Percentiles rank a stretch among this genome's conserved stretches.
Conservation (phyloP, 2,113 vertebrate genomes). For the Porphyrio hochstetteri region DNA sequence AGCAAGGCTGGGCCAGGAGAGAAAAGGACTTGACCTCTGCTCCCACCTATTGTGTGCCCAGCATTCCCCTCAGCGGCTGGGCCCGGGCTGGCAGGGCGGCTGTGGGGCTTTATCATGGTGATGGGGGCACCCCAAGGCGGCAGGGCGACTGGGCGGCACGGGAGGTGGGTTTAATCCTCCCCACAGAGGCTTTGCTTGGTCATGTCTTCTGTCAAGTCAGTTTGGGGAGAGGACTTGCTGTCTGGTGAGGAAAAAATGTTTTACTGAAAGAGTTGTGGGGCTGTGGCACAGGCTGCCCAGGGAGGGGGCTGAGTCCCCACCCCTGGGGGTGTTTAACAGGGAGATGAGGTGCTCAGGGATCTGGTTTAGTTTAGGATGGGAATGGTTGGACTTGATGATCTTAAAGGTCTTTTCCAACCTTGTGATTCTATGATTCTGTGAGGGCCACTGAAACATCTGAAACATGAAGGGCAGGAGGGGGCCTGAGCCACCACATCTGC, state of each 20-base stretch:
- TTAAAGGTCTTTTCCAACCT: too few relatives aligned
- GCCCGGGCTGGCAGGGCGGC: not conserved
- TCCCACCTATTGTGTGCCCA: slow-evolving; percentile 61
- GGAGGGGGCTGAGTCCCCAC: too few relatives aligned
- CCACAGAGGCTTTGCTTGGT: not conserved
- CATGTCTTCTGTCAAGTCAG: not conserved
- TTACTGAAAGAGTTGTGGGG: too few relatives aligned
- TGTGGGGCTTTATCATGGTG: slow-evolving; percentile 2
- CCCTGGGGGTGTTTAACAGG: too few relatives aligned
- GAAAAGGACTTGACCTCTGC: slow-evolving; percentile 73
- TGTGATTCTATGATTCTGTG: too few relatives aligned
- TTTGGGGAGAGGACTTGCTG: not conserved
- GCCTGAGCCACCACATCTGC: accelerated
- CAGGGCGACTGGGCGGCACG: not conserved
- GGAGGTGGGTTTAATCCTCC: not conserved
- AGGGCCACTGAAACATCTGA: not conserved
- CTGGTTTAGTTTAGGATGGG: too few relatives aligned
- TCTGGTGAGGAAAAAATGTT: slow-evolving; percentile 14
- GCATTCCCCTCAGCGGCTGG: not conserved
- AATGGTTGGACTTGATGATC: too few relatives aligned
- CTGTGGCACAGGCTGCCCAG: too few relatives aligned
- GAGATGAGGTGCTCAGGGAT: too few relatives aligned
- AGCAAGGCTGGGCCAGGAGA: slow-evolving; percentile 70
- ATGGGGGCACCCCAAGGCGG: not conserved
- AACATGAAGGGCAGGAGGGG: not conserved